Conservation (phyloP, 35 echinoderm and acorn worm genomes). For the Antedon bifida region DNA sequence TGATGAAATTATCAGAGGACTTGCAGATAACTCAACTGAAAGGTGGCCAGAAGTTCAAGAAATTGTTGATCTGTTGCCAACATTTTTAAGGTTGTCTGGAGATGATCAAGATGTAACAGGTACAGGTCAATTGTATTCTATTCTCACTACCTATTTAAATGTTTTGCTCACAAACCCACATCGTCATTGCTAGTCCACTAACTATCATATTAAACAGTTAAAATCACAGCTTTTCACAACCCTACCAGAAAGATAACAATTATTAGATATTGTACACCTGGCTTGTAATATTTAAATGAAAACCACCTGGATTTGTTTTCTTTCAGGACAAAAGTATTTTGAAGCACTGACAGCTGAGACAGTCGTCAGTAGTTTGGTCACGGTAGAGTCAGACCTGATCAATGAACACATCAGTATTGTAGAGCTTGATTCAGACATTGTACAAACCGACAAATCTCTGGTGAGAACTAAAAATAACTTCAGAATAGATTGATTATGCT, state of each 20-base stretch:
- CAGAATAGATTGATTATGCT: no score
- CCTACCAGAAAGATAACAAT: no score
- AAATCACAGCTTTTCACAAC: no score
- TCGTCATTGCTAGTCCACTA: no score
- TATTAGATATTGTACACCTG: no score
- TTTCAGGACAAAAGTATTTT: not conserved
- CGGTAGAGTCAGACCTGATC: slow-evolving; percentile 17
- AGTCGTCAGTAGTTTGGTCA: not conserved
- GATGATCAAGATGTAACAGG: not conserved
- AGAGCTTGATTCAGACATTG: slow-evolving; percentile 15
- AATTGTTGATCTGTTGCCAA: not conserved
- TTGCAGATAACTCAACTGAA: not conserved
- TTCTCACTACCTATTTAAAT: no score
- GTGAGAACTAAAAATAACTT: not conserved
- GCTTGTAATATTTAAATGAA: no score
- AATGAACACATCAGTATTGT: slow-evolving; percentile 27
- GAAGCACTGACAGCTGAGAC: not conserved
- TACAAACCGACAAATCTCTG: slow-evolving; percentile 15
- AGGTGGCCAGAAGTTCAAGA: not conserved
- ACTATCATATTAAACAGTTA: no score
- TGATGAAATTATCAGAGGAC: not conserved
- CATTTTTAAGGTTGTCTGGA: not conserved
- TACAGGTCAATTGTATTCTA: not conserved
- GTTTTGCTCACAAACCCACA: no score
- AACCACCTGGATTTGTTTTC: no score